Percentiles rank a stretch among this genome's conserved stretches.
Conservation (phyloP, 2,113 vertebrate species). For the Daphoenositta chrysoptera region DNA sequence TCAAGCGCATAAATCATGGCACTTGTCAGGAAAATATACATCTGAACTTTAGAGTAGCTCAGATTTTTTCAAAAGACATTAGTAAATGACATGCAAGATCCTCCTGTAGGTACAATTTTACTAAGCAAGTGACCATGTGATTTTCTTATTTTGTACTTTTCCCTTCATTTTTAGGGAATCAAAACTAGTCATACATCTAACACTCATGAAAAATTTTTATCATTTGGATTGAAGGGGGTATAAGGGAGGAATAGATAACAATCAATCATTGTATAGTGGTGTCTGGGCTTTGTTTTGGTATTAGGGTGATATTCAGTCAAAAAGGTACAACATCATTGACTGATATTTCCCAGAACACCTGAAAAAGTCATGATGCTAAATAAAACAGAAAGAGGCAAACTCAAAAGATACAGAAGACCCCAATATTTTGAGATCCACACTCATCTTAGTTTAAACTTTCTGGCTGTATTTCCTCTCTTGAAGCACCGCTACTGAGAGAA, state of each 20-base stretch:
- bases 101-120: neutral
- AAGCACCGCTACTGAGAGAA: neutral
- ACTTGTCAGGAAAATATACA: neutral
- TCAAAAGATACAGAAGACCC: neutral
- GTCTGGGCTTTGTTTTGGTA: neutral
- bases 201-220: rapidly evolving
- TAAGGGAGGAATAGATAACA: neutral
- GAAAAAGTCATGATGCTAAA: neutral
- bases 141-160: neutral
- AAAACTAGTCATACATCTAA: neutral
- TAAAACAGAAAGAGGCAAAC: neutral
- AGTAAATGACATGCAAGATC: neutral
- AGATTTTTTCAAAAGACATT: neutral
- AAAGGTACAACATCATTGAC: neutral
- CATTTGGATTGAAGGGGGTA: neutral
- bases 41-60: neutral
- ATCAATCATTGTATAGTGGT: neutral
- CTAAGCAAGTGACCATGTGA: neutral
- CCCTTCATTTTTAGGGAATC: neutral
- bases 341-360: neutral
- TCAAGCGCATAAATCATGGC: neutral
- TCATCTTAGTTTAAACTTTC: neutral
- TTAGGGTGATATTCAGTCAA: neutral
- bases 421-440: neutral
- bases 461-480: neutral